phyloP scores from a whole-genome alignment of 2,888 invertebrate species.

The Kryphioiulus occultus region DNA sequence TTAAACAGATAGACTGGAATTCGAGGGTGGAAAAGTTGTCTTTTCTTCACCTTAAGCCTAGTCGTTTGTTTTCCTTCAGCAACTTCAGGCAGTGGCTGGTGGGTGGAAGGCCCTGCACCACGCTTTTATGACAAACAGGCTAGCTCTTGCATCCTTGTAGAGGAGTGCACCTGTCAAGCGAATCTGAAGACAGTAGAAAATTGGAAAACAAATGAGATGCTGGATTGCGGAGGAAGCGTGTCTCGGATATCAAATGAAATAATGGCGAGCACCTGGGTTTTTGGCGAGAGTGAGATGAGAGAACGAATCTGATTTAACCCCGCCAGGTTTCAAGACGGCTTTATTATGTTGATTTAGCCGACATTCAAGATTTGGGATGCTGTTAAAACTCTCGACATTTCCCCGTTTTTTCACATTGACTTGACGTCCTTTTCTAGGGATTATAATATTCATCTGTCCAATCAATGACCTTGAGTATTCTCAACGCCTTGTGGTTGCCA shows the following conservation, averaged over 20 bases:
- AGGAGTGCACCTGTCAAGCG: neutral
- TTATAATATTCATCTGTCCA: too few species aligned
- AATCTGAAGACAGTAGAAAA: constrained; percentile 4
- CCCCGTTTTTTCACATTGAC: too few species aligned
- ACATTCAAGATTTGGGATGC: neutral
- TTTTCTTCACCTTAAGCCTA: neutral
- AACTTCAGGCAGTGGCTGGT: neutral
- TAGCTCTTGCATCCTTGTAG: neutral
- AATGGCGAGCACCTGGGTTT: constrained; percentile 12
- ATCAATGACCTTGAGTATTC: too few species aligned
- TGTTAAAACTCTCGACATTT: too few species aligned
- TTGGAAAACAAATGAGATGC: constrained; percentile 31
- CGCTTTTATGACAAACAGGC: neutral
- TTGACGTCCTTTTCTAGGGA: too few species aligned
- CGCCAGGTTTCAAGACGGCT: neutral
- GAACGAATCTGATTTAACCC: neutral
- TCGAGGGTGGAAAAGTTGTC: neutral
- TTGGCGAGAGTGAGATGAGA: neutral
- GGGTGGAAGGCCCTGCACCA: too few species aligned
- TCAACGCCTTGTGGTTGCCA: too few species aligned
- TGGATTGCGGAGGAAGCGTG: constrained; percentile 10
- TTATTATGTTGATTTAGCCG: neutral
- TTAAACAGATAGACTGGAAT: neutral
- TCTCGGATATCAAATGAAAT: constrained; percentile 12
- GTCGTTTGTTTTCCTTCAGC: neutral